Conservation (phyloP, 2,888 invertebrate genomes). For the Colletes collaris region DNA sequence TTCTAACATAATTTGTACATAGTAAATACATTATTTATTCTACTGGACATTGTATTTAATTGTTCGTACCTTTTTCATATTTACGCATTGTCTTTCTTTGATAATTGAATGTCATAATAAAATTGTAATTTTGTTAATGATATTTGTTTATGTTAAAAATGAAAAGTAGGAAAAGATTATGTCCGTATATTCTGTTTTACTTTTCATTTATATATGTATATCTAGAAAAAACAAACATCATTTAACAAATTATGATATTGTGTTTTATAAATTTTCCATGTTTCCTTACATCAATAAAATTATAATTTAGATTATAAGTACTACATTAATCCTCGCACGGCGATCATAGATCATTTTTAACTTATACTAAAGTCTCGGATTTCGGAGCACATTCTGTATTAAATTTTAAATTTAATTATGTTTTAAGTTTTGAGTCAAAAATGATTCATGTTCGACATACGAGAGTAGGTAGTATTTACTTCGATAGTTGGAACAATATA, state of each 20-base stretch:
- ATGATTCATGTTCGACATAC: too few species aligned
- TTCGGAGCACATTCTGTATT: too few species aligned
- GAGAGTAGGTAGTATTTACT: constrained; percentile 31
- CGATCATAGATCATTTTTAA: too few species aligned
- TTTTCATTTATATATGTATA: constrained; percentile 69
- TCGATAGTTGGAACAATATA: constrained; percentile 37
- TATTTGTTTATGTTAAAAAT: not conserved
- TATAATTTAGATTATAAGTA: constrained; percentile 26
- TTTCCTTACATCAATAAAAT: constrained; percentile 34
- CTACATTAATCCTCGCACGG: not conserved
- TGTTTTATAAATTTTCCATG: constrained; percentile 17
- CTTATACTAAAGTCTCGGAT: too few species aligned
- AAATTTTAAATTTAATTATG: too few species aligned
- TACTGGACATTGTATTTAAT: constrained; percentile 10
- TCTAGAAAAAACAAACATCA: constrained; percentile 39
- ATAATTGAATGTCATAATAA: not conserved
- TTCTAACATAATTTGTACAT: constrained; percentile 55
- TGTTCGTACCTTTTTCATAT: constrained; percentile 13
- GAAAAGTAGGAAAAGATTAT: constrained; percentile 24
- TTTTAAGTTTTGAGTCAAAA: too few species aligned
- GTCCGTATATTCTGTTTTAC: constrained; percentile 11
- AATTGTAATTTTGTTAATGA: constrained; percentile 1
- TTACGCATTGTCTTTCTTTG: not conserved
- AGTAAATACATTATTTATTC: constrained; percentile 58
- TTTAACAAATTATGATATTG: constrained; percentile 50